phyloP scores from a whole-genome alignment of 2,888 invertebrate species.

The Dysmachus trigonus region DNA sequence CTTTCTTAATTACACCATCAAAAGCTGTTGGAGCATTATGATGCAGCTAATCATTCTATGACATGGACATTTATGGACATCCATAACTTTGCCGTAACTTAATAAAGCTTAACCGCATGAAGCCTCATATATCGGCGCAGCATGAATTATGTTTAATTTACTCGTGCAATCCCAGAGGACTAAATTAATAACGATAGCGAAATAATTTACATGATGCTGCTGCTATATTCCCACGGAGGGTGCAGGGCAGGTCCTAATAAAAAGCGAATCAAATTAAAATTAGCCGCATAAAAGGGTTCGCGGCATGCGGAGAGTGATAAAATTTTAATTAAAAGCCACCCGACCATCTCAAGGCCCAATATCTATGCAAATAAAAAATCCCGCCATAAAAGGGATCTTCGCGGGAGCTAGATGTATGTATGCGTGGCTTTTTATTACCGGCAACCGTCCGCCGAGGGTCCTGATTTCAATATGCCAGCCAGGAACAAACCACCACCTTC shows the following conservation, averaged over 20 bases:
- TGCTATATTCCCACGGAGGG: neutral
- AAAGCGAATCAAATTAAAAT: constrained; percentile 54
- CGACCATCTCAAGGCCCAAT: constrained; percentile 41
- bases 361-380: constrained; percentile 51
- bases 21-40: neutral
- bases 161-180: neutral
- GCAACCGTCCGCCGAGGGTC: constrained; percentile 4
- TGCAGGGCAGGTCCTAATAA: constrained; percentile 44
- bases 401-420: constrained; percentile 42
- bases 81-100: neutral
- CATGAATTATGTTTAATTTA: constrained; percentile 1
- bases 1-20: neutral
- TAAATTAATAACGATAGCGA: constrained; percentile 1
- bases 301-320: constrained; percentile 49
- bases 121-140: neutral
- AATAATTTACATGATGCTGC: neutral
- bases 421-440: constrained; percentile 35
- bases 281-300: constrained; percentile 51
- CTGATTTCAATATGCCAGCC: constrained; percentile 48
- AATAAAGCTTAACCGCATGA: neutral
- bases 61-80: neutral
- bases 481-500: constrained; percentile 28
- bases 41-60: neutral
- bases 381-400: constrained; percentile 45
- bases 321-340: constrained; percentile 50